Evolutionary conservation across 2,797 vertebrate species (phyloP).

Genomic region (Heteromormyrus szaboi): DNA sequence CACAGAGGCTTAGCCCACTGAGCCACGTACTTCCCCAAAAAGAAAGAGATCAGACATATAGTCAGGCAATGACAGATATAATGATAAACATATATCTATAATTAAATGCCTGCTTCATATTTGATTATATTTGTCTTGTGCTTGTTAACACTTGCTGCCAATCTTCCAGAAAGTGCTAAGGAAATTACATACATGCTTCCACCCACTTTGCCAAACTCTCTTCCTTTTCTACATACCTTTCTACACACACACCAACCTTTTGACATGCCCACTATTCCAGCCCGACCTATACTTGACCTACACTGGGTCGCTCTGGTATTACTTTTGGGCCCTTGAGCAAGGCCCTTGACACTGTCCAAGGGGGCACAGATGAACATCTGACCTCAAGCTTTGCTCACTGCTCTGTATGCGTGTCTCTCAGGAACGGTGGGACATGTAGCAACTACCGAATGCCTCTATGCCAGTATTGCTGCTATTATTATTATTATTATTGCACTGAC

Average conservation of each 20-base stretch:
- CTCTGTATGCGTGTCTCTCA: neutral
- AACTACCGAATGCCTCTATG: neutral
- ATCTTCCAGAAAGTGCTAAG: neutral
- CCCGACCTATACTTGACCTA: neutral
- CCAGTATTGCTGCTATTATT: neutral
- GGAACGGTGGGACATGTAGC: neutral
- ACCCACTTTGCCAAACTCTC: neutral
- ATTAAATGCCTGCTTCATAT: neutral
- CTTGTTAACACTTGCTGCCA: neutral
- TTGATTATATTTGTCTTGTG: neutral
- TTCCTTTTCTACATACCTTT: neutral
- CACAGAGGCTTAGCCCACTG: too few relatives aligned
- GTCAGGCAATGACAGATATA: neutral
- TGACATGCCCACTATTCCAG: neutral
- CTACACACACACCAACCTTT: neutral
- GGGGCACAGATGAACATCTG: neutral
- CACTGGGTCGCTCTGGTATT: neutral
- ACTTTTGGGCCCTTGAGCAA: neutral
- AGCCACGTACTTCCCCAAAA: too few relatives aligned
- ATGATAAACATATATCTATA: neutral
- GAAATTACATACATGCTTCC: neutral
- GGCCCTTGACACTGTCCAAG: neutral
- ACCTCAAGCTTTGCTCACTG: neutral
- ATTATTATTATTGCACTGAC: neutral
- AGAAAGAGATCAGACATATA: neutral